Evolutionary conservation across 2,113 vertebrate species (phyloP).

Genomic region (Calyptommatus sinebrachiatus): DNA sequence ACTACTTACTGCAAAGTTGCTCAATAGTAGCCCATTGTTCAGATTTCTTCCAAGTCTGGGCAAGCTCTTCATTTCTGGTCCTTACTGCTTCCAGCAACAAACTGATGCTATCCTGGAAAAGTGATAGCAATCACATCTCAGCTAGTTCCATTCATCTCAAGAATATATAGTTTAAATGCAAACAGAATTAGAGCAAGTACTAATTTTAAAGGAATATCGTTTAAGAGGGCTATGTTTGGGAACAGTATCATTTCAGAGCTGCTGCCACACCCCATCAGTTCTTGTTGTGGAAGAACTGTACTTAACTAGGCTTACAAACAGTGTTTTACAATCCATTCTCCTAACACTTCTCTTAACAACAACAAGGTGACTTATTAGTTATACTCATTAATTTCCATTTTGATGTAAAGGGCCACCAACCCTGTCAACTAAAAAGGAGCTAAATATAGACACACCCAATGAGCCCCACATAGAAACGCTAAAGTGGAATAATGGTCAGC

Average conservation of each 20-base stretch:
- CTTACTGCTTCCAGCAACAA: slow-evolving; percentile 92
- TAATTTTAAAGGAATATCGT: too few relatives aligned
- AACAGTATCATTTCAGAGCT: not conserved
- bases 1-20: slow-evolving; percentile 92
- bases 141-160: not conserved
- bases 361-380: not conserved
- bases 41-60: slow-evolving; percentile 95
- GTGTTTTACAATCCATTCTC: not conserved
- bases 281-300: not conserved
- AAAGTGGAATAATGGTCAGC: not conserved
- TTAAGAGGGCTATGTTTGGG: not conserved
- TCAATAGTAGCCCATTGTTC: slow-evolving; percentile 99
- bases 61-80: slow-evolving; percentile 91
- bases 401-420: not conserved
- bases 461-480: not conserved
- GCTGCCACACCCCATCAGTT: not conserved
- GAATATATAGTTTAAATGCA: not conserved
- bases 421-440: not conserved
- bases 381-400: not conserved
- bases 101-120: slow-evolving; percentile 91
- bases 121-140: not conserved
- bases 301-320: not conserved
- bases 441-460: not conserved
- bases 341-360: not conserved
- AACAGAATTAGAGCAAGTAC: too few relatives aligned